phyloP scores from a whole-genome alignment of 2,113 vertebrate species.

The Hymenochirus boettgeri region DNA sequence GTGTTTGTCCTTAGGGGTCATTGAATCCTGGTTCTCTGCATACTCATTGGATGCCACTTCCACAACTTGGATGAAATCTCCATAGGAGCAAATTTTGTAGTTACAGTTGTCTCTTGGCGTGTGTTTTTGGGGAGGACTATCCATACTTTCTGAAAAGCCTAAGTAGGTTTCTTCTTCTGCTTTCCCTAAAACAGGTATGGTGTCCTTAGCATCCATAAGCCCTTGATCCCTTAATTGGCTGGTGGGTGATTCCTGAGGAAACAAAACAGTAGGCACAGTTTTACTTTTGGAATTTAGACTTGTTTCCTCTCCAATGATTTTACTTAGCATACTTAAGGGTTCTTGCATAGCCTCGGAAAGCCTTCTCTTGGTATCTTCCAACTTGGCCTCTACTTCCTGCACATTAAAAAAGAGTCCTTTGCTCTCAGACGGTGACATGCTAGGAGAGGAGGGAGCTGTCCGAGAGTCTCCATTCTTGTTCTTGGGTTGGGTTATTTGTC shows the following conservation, averaged over 20 bases:
- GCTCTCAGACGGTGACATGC: constrained; percentile 64
- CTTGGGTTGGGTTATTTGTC: constrained; percentile 70
- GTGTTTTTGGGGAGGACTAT: constrained; percentile 38
- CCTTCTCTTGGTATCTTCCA: constrained; percentile 75
- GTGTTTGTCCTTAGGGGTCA: neutral
- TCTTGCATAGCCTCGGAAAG: constrained; percentile 75
- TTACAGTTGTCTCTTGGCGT: constrained; percentile 49
- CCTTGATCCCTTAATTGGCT: neutral
- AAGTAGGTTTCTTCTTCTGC: constrained; percentile 21
- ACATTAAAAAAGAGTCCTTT: constrained; percentile 73
- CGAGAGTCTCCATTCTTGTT: constrained; percentile 63
- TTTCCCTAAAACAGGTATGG: constrained; percentile 30
- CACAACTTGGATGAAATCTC: constrained; percentile 62
- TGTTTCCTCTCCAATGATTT: constrained; percentile 77
- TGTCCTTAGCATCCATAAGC: constrained; percentile 11
- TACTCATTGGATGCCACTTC: constrained; percentile 43
- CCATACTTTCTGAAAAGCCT: constrained; percentile 36
- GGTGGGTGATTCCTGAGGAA: constrained; percentile 17
- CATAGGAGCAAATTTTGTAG: constrained; percentile 64
- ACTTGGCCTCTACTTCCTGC: constrained; percentile 57
- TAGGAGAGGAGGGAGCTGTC: constrained; percentile 75
- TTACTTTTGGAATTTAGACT: constrained; percentile 34
- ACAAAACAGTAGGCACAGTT: neutral
- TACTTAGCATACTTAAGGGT: constrained; percentile 74
- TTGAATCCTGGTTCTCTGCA: neutral